Evolutionary conservation across 2,888 invertebrate genomes (phyloP), one percentile per base, ranked within the genome.

Genomic region (Brachyopa scutellaris): DNA sequence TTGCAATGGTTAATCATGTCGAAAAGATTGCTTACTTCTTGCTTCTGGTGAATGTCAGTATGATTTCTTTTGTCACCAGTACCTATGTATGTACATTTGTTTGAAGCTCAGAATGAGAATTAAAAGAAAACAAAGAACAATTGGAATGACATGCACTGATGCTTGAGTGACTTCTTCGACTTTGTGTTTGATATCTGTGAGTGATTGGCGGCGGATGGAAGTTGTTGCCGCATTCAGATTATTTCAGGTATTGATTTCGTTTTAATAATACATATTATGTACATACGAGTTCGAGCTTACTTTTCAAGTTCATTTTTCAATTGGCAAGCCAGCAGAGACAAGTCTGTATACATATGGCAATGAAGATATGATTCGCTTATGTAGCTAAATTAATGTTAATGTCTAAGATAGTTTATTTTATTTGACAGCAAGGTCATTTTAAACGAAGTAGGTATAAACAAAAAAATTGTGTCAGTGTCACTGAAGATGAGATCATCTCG

Each of bases 121-220:
- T 8, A 21, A 31, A 11, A 19, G 9, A 45, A 23, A 26, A 62
- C 13, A 19, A 47, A 11, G 26, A 31, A 19, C 73, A 80, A 40
- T 67, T 72, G 77, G 77, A 82, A 82, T 82, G 82, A 29, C 66
- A 77, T 64, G 76, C 76, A 33, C 31, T 66, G 70, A 74, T 72
- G 61, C 57, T 70, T 66, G 66, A 72, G 29, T 77, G 70, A 53
- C 59, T 73, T 62, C 55, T 61, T 66, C 33, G 33, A 38, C 45
- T 19, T 53, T 42, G 26, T 45, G n/a, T 40, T 53, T 31, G 26
- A 64, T 38, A 19, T 29, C 11, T 66, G 31, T 13, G 51, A 61
- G 53, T 55, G 33, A 53, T 67, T 61, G 55, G 33, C n/a, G n/a
- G n/a, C n/a, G n/a, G n/a, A n/a, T 70, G 55, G 47, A 62, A 11